phyloP scores from a whole-genome alignment of 2,797 vertebrate genomes.

The Vespertilio murinus region DNA sequence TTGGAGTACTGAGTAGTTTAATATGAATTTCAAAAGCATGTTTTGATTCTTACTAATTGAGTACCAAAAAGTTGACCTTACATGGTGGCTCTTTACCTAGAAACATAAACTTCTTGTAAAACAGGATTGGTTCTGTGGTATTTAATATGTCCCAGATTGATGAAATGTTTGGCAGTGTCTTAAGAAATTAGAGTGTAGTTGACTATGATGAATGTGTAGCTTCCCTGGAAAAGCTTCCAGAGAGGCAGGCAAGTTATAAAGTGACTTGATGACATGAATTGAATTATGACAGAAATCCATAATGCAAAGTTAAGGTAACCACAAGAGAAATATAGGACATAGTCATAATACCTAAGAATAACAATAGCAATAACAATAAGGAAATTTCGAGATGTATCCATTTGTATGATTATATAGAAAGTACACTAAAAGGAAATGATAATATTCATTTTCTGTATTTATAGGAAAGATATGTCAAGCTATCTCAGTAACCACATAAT shows the following conservation, averaged over 20 bases:
- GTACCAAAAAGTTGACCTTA: constrained; percentile 2
- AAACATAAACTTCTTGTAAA: constrained; percentile 43
- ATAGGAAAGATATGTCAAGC: constrained; percentile 1
- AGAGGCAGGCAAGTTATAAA: neutral
- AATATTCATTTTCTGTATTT: neutral
- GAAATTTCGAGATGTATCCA: neutral
- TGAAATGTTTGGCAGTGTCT: constrained; percentile 49
- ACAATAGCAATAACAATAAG: neutral
- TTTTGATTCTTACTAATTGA: constrained; percentile 35
- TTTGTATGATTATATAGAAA: constrained; percentile 25
- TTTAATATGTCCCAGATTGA: constrained; percentile 50
- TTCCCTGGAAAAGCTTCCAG: constrained; percentile 56
- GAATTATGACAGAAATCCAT: constrained; percentile 52
- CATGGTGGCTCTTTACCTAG: neutral
- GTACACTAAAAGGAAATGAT: neutral
- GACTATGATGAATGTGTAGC: constrained; percentile 60
- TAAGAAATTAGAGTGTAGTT: constrained; percentile 56
- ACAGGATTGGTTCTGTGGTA: constrained; percentile 29
- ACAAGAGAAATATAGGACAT: neutral
- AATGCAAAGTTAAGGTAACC: constrained; percentile 18
- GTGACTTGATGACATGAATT: constrained; percentile 34
- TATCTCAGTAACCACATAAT: neutral
- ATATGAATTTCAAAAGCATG: constrained; percentile 27
- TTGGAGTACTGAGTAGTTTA: constrained; percentile 3
- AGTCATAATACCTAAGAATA: constrained; percentile 3